Evolutionary conservation across 2,888 invertebrate genomes (phyloP), one percentile per base, ranked within the genome.

Genomic region (Mycalesis mineus): DNA sequence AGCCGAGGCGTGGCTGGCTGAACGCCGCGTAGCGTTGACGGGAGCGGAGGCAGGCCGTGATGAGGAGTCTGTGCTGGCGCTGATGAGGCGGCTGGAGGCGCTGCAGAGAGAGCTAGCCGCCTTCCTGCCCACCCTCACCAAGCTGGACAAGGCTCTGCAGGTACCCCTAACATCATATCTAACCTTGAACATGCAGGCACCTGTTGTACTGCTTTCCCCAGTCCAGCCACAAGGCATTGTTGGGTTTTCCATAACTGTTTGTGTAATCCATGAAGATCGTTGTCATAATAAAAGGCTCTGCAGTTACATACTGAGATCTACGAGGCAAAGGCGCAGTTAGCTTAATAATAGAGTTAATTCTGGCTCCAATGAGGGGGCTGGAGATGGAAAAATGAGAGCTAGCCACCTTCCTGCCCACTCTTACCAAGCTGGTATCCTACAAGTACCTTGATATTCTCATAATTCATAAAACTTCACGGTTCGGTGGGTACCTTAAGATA

Each of bases 321-420:
- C 1, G 98, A 99, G 82, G 96, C 97, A 0, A 95, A 96, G 69
- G 93, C 95, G n/a, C 98, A 98, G 98, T 94, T 98, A 71, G 90
- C 92, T 42, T 62, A 98, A 99, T 80, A 98, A 98, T n/a, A 82
- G 95, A 97, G 71, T 96, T 97, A 0, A 97, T 97, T 0, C 93
- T 94, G 68, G 93, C 94, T 2, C 91, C 97, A 61, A 91, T 95
- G 69, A 93, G 97, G 74, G 94, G 97, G 68, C 86, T 98, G 33
- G 97, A 97, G 73, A 95, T 81, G 0, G 80, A 96, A 44, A 95
- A 95, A 68, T 87, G 97, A 11, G 98, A 98, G 82, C 90, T 98
- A 33, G 91, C 92, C 4, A 92, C 94, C n/a, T 97, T 96, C 75
- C 93, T 94, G 68, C 87, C 91, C 2, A 94, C 92, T 0, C 89